These are phyloP conservation scores for Protonibea diacanthus DNA, from an alignment of 2,797 vertebrate species.

Conservation along the genomic window DNA sequence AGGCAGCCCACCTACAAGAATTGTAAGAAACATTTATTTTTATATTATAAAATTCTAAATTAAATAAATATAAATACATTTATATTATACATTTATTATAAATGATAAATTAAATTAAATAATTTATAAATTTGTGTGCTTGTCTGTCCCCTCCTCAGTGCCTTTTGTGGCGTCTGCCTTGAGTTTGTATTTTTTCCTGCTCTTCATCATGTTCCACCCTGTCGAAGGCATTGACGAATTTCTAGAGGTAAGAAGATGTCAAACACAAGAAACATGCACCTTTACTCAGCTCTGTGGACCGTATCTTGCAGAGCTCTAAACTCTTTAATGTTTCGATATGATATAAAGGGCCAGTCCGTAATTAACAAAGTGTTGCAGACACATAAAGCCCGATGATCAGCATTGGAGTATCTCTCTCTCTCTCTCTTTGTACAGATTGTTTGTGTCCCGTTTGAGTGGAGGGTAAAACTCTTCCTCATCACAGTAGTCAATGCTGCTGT, in stretches of 20 bases:
- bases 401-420: neutral
- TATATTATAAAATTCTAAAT: no score
- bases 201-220: constrained; percentile 93
- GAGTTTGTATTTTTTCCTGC: constrained; percentile 88
- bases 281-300: neutral
- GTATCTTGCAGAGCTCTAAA: neutral
- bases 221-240: constrained; percentile 84
- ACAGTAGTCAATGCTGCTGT: constrained; percentile 88
- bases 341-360: neutral
- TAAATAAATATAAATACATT: no score
- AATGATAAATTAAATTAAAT: no score
- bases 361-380: neutral
- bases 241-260: constrained; percentile 88
- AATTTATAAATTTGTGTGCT: neutral
- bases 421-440: constrained; percentile 85
- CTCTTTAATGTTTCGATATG: neutral
- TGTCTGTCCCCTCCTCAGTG: constrained; percentile 71
- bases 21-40: constrained; percentile 82
- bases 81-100: no score
- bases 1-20: constrained; percentile 98
- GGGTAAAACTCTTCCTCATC: constrained; percentile 87
- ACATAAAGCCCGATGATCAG: neutral
- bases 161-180: constrained; percentile 90
- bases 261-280: neutral
- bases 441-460: constrained; percentile 93